Percentiles rank a stretch among this genome's conserved stretches.
Conservation (phyloP, 2,888 invertebrate genomes). For the Cosmopolites sordidus region DNA sequence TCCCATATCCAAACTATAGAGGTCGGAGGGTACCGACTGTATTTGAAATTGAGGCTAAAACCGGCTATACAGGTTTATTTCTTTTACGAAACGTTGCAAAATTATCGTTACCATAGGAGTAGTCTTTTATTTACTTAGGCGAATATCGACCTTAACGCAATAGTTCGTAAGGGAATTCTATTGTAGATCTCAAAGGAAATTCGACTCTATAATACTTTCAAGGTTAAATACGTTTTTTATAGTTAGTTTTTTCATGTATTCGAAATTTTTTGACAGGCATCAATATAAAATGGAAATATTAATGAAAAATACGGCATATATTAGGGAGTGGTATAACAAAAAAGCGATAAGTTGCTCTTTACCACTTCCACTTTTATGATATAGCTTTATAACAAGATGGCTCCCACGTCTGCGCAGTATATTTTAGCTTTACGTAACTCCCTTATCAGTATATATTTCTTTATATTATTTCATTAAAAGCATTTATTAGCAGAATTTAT, state of each 20-base stretch:
- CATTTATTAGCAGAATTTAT: too few relatives aligned
- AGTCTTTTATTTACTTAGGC: conserved; percentile 11
- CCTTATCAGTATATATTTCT: not conserved
- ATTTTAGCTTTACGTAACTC: conserved; percentile 3
- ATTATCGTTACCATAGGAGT: conserved; percentile 1
- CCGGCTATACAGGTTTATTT: conserved; percentile 15
- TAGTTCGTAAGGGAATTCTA: conserved; percentile 8
- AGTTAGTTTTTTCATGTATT: not conserved
- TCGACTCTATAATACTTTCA: conserved; percentile 9
- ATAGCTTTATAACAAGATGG: conserved; percentile 29
- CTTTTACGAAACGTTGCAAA: conserved; percentile 29
- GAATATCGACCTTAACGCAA: conserved; percentile 13
- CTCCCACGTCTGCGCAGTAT: conserved; percentile 29
- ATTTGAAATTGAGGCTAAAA: conserved; percentile 11
- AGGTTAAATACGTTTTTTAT: conserved; percentile 17
- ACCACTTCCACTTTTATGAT: conserved; percentile 10
- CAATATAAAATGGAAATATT: too few relatives aligned
- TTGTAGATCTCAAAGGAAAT: conserved; percentile 7
- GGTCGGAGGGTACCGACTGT: conserved; percentile 1
- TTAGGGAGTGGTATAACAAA: too few relatives aligned
- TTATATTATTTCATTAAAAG: not conserved
- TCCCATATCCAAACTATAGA: conserved; percentile 5
- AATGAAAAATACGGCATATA: too few relatives aligned
- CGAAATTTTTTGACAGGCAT: too few relatives aligned
- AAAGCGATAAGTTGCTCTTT: conserved; percentile 7